Evolutionary conservation across 1,140 invertebrate genomes (phyloP).

Genomic region (Saccostrea echinata): DNA sequence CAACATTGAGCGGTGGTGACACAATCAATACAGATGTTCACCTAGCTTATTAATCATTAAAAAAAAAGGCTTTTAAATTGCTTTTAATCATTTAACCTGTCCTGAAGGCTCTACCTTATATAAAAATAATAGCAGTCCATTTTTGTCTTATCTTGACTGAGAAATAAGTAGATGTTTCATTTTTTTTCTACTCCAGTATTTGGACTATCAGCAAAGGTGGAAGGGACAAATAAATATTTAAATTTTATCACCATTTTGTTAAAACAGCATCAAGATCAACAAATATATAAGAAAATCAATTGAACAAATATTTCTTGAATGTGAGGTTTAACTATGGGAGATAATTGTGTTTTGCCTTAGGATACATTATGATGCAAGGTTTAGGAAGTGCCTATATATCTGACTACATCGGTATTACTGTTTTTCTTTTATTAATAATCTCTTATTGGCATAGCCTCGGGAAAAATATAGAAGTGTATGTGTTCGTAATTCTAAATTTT

Average conservation of each 20-base stretch:
- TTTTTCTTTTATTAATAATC: background rate
- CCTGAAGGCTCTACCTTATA: background rate
- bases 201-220: background rate
- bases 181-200: background rate
- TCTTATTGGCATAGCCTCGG: background rate
- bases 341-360: slow-evolving; percentile 1
- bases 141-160: background rate
- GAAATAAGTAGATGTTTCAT: background rate
- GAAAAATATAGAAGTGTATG: background rate
- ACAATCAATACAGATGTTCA: slow-evolving; percentile 35
- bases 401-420: background rate
- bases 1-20: slow-evolving; percentile 22
- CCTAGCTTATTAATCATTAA: slow-evolving; percentile 39
- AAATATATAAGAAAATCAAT: slow-evolving; percentile 29
- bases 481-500: slow-evolving; percentile 10
- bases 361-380: background rate
- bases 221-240: background rate
- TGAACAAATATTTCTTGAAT: slow-evolving; percentile 7
- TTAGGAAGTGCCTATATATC: slow-evolving; percentile 13
- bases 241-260: background rate
- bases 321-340: slow-evolving; percentile 11
- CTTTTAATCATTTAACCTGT: slow-evolving; percentile 33
- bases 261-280: slow-evolving; percentile 31
- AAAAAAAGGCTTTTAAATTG: slow-evolving; percentile 29
- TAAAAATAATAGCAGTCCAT: background rate